Evolutionary conservation across 1,140 invertebrate species (phyloP).

Genomic region (Bombus confusus): DNA sequence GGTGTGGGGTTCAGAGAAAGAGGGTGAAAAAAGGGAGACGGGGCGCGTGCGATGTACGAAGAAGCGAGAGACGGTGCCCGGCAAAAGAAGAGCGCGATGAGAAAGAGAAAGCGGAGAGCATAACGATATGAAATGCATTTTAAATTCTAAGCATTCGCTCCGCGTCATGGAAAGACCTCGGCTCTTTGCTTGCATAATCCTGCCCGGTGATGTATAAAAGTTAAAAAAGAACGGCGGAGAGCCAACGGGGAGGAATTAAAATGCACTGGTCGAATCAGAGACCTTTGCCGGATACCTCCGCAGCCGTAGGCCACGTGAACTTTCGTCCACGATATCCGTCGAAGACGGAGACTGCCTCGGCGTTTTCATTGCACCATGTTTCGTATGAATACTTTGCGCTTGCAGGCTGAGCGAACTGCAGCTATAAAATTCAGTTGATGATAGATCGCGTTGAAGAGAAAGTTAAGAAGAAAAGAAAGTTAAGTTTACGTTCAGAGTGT

Average conservation of each 20-base stretch:
- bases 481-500: background rate
- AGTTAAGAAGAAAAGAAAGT: background rate
- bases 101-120: constrained; percentile 58
- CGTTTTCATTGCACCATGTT: background rate
- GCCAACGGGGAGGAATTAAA: constrained; percentile 49
- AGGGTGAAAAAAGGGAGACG: constrained; percentile 39
- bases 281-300: constrained; percentile 37
- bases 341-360: background rate
- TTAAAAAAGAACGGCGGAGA: constrained; percentile 47
- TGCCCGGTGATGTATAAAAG: constrained; percentile 51
- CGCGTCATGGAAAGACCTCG: constrained; percentile 64
- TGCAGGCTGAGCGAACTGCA: no score
- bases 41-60: constrained; percentile 17
- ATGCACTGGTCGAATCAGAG: constrained; percentile 48
- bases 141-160: constrained; percentile 72
- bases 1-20: constrained; percentile 8
- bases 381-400: constrained; percentile 3
- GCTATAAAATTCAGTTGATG: background rate
- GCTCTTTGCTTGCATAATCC: constrained; percentile 67
- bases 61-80: constrained; percentile 47
- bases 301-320: constrained; percentile 18
- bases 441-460: background rate
- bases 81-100: constrained; percentile 52
- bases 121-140: constrained; percentile 79
- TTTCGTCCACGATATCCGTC: constrained; percentile 8